Evolutionary conservation across 1,140 invertebrate species (phyloP), one percentile per base, ranked within the genome.

Genomic region (Sarcophaga peregrina): DNA sequence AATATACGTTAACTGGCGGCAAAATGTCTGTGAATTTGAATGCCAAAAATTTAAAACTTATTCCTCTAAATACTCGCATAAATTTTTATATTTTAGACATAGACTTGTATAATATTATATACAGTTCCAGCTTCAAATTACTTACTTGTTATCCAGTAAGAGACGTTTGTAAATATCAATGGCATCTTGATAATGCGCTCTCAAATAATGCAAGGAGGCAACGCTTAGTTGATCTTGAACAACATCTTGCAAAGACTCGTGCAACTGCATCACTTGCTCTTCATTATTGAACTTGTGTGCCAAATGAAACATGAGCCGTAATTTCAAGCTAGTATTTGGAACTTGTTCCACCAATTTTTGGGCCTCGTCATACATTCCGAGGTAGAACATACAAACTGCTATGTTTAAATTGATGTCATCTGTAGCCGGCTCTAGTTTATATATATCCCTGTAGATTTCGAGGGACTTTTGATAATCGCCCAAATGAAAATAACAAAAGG

Each of bases 141-240:
- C 82, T 86, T 88, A 96, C 96, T 96, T 95, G 91, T 98, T 98
- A 85, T 98, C 97, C 1, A 98, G 90, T 15, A 99, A 91, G 78
- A 99, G 94, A 84, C 97, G 94, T 91, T 99, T 99, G 89, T 99
- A 99, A 85, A 99, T 97, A 91, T 99, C 98, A 85, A 99, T 99
- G 37, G 98, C 98, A 91, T 99, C 98, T 91, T 99, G 98, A 91
- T 99, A 99, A 90, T 99, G 98, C 54, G 95, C 95, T 54, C 98
- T 92, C 72, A 99, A 92, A 90, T 98, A 99, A 90, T 99, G 97
- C 86, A 99, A 97, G 0, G 98, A 97, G 5, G 98, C 98, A 54
- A 99, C 91, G 85, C 97, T 98, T 9, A 99, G 92, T 91, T 99
- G 98, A 92, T 99, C 98, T 91, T 99, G 97, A 11, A 97, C 93